These are phyloP conservation scores for Cydia amplana DNA, from an alignment of 1,140 invertebrate genomes.

Conservation along the genomic window DNA sequence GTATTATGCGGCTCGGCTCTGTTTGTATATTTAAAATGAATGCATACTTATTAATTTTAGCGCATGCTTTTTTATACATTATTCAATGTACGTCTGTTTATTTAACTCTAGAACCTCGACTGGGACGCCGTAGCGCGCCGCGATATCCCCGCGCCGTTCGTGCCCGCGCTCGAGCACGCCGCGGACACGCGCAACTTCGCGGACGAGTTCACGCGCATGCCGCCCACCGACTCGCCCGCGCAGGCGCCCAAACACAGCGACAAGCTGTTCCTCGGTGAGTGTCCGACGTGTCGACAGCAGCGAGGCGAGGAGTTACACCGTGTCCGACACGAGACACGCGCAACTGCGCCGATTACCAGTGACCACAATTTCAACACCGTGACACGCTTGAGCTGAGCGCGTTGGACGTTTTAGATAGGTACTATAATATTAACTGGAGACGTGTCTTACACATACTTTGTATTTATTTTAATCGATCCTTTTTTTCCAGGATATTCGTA, in stretches of 20 bases:
- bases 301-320: too few species aligned
- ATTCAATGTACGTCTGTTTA: too few species aligned
- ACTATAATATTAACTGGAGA: background rate
- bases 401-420: too few species aligned
- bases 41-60: too few species aligned
- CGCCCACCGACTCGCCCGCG: conserved; percentile 93
- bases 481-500: conserved; percentile 92
- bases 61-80: too few species aligned
- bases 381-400: too few species aligned
- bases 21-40: too few species aligned
- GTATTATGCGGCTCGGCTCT: too few species aligned
- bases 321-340: too few species aligned
- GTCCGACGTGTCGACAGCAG: too few species aligned
- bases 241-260: conserved; percentile 91
- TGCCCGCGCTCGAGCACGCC: conserved; percentile 89
- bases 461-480: background rate
- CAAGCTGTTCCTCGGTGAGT: conserved; percentile 89
- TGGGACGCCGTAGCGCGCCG: conserved; percentile 89
- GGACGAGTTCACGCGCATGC: conserved; percentile 96
- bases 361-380: too few species aligned
- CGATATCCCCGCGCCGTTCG: conserved; percentile 89
- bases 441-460: background rate
- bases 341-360: too few species aligned
- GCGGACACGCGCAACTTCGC: conserved; percentile 97
- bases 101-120: conserved; percentile 80